A percentile compares a stretch with the other conserved stretches of the same genome.
Conservation (phyloP, 1,140 invertebrate genomes). For the Drosophila sp. region DNA sequence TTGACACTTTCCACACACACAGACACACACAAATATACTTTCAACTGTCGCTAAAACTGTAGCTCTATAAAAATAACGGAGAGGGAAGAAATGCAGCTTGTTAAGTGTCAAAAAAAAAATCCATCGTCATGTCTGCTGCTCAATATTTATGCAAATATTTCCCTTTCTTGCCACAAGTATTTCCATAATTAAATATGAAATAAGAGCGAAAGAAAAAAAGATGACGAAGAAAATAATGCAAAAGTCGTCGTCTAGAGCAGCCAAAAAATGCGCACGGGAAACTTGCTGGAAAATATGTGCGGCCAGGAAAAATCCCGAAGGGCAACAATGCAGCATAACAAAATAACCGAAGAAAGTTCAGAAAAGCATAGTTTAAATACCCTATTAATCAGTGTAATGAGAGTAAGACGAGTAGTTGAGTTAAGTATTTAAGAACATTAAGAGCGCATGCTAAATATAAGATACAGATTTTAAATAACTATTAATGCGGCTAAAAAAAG, state of each 20-base stretch:
- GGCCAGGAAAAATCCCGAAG: conserved; percentile 55
- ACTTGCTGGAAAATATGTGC: conserved; percentile 59
- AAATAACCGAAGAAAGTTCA: conserved; percentile 1
- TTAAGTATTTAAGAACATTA: too few relatives aligned
- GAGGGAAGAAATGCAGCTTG: conserved; percentile 20
- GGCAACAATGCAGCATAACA: conserved; percentile 30
- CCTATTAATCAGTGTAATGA: not conserved
- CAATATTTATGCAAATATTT: conserved; percentile 76
- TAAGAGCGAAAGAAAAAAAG: conserved; percentile 37
- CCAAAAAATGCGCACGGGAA: conserved; percentile 52
- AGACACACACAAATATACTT: not conserved
- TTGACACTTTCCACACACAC: conserved; percentile 37
- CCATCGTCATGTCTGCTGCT: conserved; percentile 56
- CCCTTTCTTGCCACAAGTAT: conserved; percentile 53
- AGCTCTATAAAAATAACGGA: too few relatives aligned
- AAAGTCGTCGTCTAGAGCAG: conserved; percentile 40
- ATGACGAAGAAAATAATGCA: conserved; percentile 32
- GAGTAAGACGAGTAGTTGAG: too few relatives aligned
- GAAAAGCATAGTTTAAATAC: not conserved
- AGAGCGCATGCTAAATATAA: too few relatives aligned
- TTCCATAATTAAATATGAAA: conserved; percentile 76
- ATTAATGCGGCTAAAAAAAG: too few relatives aligned
- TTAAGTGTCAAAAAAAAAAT: conserved; percentile 10
- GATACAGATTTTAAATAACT: too few relatives aligned
- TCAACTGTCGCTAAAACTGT: not conserved